These are phyloP conservation scores for Vidua macroura DNA, from an alignment of 2,113 vertebrate species.

Conservation along the genomic window DNA sequence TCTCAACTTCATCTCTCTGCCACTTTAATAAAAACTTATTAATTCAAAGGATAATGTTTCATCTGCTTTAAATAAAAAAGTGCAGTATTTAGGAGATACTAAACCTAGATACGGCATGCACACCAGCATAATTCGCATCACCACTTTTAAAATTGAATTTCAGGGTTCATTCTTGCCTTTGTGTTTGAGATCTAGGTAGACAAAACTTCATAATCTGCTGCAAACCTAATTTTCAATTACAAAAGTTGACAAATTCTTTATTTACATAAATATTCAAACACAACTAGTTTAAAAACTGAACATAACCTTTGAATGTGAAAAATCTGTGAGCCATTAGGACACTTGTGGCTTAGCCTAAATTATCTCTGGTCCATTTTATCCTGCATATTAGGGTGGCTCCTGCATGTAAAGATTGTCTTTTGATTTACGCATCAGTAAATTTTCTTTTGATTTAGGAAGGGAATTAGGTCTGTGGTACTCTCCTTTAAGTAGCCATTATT, in stretches of 20 bases:
- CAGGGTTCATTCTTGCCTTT: neutral
- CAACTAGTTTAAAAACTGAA: neutral
- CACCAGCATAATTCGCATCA: neutral
- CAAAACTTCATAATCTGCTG: neutral
- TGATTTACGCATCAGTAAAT: neutral
- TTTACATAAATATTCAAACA: neutral
- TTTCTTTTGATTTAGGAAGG: neutral
- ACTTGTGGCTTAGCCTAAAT: neutral
- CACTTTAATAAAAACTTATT: neutral
- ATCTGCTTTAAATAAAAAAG: constrained; percentile 1
- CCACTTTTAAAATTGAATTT: neutral
- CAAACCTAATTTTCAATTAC: neutral
- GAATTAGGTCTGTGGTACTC: neutral
- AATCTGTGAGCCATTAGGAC: neutral
- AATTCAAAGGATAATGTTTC: neutral
- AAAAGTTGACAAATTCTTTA: neutral
- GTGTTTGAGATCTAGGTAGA: neutral
- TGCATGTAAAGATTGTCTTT: neutral
- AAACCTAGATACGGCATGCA: neutral
- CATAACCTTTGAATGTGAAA: neutral
- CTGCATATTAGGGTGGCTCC: fast-evolving
- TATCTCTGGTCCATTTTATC: neutral
- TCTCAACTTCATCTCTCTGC: neutral
- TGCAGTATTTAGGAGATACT: neutral
- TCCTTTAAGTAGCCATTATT: neutral